Percentiles rank a stretch among this genome's conserved stretches.
Evolutionary conservation across 2,113 vertebrate genomes (phyloP).

Genomic region (Eidolon helvum): DNA sequence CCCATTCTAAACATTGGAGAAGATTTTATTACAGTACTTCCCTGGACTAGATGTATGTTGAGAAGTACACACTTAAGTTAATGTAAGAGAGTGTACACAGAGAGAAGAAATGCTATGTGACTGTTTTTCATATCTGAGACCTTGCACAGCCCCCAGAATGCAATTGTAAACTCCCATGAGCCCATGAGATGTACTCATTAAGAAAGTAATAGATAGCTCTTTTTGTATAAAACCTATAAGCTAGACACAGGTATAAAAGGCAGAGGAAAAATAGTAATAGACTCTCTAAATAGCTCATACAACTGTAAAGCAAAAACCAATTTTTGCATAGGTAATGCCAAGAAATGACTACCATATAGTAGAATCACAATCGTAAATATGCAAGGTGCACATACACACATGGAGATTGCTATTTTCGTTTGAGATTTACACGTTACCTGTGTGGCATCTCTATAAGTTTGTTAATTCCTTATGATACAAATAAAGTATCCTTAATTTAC

Average conservation of each 20-base stretch:
- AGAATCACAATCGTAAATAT: not conserved
- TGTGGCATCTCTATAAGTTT: not conserved
- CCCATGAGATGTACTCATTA: not conserved
- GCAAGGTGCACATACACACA: not conserved
- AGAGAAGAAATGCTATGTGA: not conserved
- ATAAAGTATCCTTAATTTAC: not conserved
- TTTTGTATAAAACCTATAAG: not conserved
- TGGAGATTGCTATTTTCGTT: not conserved
- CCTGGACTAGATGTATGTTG: not conserved
- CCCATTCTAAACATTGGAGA: not conserved
- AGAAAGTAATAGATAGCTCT: not conserved
- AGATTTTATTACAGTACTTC: not conserved
- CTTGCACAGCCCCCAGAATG: not conserved
- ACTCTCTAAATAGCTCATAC: not conserved
- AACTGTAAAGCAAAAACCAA: not conserved
- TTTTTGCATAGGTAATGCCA: not conserved
- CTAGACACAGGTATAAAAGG: not conserved
- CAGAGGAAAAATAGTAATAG: not conserved
- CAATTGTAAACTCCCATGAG: rapidly evolving
- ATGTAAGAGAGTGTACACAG: not conserved
- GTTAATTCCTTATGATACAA: not conserved
- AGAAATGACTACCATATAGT: not conserved
- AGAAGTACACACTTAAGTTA: not conserved
- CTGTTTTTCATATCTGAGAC: not conserved
- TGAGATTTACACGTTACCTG: not conserved